These are phyloP conservation scores for Morpho deidamia DNA, from an alignment of 2,888 invertebrate genomes.

Conservation along the genomic window DNA sequence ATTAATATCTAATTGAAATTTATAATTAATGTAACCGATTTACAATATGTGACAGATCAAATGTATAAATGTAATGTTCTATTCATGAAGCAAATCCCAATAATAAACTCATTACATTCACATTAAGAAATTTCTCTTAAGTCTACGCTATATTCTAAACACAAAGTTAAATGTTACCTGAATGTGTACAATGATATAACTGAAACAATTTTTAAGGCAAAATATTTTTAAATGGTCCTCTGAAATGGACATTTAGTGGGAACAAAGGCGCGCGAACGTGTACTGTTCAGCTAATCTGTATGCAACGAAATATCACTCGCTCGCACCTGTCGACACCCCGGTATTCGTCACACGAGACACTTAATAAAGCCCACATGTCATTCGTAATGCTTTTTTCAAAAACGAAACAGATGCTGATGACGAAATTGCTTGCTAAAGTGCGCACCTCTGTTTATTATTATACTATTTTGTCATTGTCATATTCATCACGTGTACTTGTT, in stretches of 20 bases:
- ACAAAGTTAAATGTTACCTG: too few species aligned
- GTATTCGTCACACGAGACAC: constrained; percentile 66
- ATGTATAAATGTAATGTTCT: too few species aligned
- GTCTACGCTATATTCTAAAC: too few species aligned
- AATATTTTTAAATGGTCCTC: constrained; percentile 6
- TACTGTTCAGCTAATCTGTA: constrained; percentile 26
- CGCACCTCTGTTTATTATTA: constrained; percentile 15
- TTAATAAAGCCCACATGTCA: constrained; percentile 59
- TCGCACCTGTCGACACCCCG: constrained; percentile 45
- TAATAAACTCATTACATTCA: too few species aligned
- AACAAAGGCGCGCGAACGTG: constrained; percentile 13
- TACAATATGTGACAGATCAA: too few species aligned
- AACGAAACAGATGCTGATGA: constrained; percentile 30
- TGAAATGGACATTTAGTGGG: constrained; percentile 15
- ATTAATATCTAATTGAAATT: too few species aligned
- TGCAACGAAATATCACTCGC: constrained; percentile 25
- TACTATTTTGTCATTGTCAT: background rate
- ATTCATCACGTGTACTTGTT: too few species aligned
- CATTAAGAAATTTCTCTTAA: too few species aligned
- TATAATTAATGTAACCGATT: too few species aligned
- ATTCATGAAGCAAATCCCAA: too few species aligned
- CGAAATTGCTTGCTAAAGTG: constrained; percentile 27
- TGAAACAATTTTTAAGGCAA: background rate
- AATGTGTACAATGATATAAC: background rate
- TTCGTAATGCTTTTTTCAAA: constrained; percentile 34